Conservation (phyloP, 2,888 invertebrate species). For the Sclerodermus sp. region DNA sequence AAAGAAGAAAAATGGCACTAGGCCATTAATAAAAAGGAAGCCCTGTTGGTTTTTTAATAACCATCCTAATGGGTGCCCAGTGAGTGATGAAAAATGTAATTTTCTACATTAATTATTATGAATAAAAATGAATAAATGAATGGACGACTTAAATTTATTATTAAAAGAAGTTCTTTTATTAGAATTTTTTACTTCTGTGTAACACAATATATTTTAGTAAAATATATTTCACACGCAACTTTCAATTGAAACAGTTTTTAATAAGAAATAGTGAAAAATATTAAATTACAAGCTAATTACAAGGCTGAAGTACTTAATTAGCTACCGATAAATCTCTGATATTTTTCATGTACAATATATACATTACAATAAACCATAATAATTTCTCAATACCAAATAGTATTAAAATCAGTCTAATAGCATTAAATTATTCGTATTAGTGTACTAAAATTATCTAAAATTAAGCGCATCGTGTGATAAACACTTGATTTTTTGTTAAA, state of each 20-base stretch:
- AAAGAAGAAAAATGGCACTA: slow-evolving; percentile 46
- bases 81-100: slow-evolving; percentile 67
- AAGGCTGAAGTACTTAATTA: too few species aligned
- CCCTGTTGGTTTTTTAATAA: slow-evolving; percentile 81
- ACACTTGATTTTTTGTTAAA: background rate
- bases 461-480: background rate
- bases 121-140: background rate
- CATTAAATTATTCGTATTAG: background rate
- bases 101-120: slow-evolving; percentile 65
- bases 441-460: slow-evolving; percentile 7
- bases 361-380: slow-evolving; percentile 12
- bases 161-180: too few species aligned
- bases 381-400: slow-evolving; percentile 1
- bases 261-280: too few species aligned
- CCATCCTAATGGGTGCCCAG: slow-evolving; percentile 87
- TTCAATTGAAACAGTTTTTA: too few species aligned
- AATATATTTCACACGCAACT: too few species aligned
- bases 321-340: background rate
- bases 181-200: too few species aligned
- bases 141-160: background rate
- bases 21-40: slow-evolving; percentile 60
- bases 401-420: slow-evolving; percentile 12
- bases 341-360: slow-evolving; percentile 9
- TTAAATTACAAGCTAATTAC: too few species aligned
- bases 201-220: too few species aligned